These are phyloP conservation scores for Tyrannus savana DNA, from an alignment of 2,113 vertebrate genomes.

Conservation along the genomic window DNA sequence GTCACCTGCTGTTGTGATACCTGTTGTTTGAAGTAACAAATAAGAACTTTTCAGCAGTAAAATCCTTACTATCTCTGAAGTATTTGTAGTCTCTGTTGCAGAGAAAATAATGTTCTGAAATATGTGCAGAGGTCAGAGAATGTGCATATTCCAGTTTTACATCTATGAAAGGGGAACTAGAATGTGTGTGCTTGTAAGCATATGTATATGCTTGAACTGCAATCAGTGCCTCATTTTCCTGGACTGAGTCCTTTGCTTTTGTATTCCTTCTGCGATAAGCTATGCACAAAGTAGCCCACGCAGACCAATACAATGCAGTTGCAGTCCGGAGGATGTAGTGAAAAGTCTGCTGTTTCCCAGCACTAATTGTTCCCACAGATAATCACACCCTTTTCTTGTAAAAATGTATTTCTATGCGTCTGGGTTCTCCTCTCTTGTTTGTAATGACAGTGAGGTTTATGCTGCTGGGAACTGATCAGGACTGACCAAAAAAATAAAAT, in stretches of 20 bases:
- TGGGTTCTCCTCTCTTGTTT: not conserved
- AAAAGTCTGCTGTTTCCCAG: not conserved
- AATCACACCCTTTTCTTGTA: not conserved
- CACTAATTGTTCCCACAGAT: not conserved
- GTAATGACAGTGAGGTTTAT: not conserved
- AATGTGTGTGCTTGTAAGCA: not conserved
- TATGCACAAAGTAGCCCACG: not conserved
- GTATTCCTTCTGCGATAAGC: not conserved
- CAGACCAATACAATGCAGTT: not conserved
- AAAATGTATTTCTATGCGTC: not conserved
- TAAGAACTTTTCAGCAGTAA: not conserved
- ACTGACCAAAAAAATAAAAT: not conserved
- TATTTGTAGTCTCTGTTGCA: not conserved
- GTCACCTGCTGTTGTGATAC: not conserved
- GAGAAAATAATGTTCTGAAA: not conserved
- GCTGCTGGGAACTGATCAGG: not conserved
- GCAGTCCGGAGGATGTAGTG: not conserved
- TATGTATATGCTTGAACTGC: not conserved
- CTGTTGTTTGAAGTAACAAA: not conserved
- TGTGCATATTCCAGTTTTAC: not conserved
- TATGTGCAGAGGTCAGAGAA: not conserved
- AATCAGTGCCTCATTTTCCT: not conserved
- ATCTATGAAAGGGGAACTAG: not conserved
- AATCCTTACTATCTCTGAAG: not conserved
- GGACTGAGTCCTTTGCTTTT: not conserved